Evolutionary conservation across 2,797 vertebrate species (phyloP).

Genomic region (Buphagus erythrorhynchus): DNA sequence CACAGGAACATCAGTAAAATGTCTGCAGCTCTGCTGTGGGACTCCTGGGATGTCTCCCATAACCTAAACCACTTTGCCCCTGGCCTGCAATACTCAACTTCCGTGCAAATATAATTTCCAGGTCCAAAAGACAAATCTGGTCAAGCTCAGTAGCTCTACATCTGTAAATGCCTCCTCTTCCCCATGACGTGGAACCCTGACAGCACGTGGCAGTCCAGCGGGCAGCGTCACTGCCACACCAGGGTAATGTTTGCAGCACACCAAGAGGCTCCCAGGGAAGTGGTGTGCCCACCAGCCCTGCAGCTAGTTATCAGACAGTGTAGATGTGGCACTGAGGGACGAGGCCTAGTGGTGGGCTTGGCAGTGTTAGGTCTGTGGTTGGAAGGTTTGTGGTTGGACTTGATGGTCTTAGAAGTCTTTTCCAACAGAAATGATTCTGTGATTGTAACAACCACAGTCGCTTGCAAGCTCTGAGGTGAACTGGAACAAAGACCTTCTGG

Average conservation of each 20-base stretch:
- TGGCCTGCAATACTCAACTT: neutral
- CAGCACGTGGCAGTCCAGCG: fast-evolving
- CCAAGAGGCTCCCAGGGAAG: neutral
- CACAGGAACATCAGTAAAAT: neutral
- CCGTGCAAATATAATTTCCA: neutral
- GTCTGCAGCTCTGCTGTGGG: neutral
- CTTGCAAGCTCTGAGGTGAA: fast-evolving
- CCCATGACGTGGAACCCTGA: fast-evolving
- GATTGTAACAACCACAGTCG: neutral
- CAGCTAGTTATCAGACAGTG: too few species aligned
- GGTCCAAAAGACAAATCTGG: neutral
- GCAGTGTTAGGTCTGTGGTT: neutral
- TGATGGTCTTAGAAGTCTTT: neutral
- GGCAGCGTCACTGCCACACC: fast-evolving
- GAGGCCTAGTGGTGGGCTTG: neutral
- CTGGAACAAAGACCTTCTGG: neutral
- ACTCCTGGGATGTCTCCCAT: neutral
- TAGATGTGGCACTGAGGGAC: neutral
- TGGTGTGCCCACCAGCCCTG: neutral
- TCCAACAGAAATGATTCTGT: neutral
- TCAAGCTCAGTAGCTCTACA: neutral
- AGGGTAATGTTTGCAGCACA: fast-evolving
- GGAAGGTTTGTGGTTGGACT: neutral
- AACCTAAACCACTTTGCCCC: neutral
- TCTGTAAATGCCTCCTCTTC: neutral